Evolutionary conservation across 2,888 invertebrate genomes (phyloP).

Genomic region (Miltochrista miniata): DNA sequence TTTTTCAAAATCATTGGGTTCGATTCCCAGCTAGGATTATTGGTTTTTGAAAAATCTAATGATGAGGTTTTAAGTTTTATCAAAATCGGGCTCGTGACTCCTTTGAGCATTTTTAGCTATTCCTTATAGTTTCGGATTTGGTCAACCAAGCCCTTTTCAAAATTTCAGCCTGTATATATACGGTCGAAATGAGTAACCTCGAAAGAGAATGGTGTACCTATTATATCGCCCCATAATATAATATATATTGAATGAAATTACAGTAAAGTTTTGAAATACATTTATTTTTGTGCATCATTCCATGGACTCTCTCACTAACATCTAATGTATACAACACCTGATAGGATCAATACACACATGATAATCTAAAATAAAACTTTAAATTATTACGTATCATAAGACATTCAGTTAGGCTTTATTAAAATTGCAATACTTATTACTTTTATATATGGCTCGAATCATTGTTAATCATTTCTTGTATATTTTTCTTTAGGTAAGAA

Average conservation of each 20-base stretch:
- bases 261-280: slow-evolving; percentile 65
- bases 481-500: slow-evolving; percentile 19
- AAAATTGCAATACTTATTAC: slow-evolving; percentile 47
- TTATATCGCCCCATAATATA: no score
- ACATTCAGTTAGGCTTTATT: slow-evolving; percentile 77
- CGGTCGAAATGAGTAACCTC: no score
- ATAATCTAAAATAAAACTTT: slow-evolving; percentile 59
- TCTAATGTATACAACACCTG: slow-evolving; percentile 71
- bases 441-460: slow-evolving; percentile 74
- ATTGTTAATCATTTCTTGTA: slow-evolving; percentile 48
- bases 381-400: slow-evolving; percentile 71
- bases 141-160: no score
- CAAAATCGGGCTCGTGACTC: no score
- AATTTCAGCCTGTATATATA: no score
- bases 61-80: no score
- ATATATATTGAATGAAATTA: slow-evolving; percentile 22
- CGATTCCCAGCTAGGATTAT: no score
- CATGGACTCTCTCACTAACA: slow-evolving; percentile 64
- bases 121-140: no score
- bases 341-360: slow-evolving; percentile 61
- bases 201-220: no score
- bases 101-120: no score
- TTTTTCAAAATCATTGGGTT: no score
- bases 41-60: no score
- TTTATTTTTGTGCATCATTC: slow-evolving; percentile 80